Evolutionary conservation across 2,888 invertebrate species (phyloP).

Genomic region (Aleiodes testaceus): DNA sequence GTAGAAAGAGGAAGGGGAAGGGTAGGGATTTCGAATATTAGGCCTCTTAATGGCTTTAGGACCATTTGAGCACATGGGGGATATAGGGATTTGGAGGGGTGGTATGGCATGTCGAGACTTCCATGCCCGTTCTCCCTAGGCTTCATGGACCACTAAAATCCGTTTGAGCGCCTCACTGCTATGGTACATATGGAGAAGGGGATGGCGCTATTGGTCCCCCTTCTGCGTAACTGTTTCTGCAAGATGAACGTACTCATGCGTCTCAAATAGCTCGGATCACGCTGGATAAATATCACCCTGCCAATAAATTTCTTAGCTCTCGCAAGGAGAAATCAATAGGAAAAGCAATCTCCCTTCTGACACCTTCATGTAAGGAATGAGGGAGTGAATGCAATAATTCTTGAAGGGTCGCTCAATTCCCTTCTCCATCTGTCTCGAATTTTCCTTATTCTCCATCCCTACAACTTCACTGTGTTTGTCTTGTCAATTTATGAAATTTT

Average conservation of each 20-base stretch:
- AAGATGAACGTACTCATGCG: slow-evolving; percentile 34
- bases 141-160: slow-evolving; percentile 37
- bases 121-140: slow-evolving; percentile 16
- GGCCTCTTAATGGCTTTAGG: slow-evolving; percentile 51
- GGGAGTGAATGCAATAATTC: slow-evolving; percentile 8
- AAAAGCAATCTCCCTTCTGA: slow-evolving; percentile 19
- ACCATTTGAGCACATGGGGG: slow-evolving; percentile 49
- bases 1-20: slow-evolving; percentile 33
- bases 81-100: slow-evolving; percentile 19
- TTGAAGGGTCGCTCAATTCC: neutral
- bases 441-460: no score
- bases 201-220: neutral
- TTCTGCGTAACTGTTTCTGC: slow-evolving; percentile 7
- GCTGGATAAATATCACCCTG: slow-evolving; percentile 38
- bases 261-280: slow-evolving; percentile 34
- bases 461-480: no score
- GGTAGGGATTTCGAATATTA: slow-evolving; percentile 48
- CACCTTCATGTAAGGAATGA: neutral
- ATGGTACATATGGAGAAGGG: slow-evolving; percentile 27
- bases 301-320: slow-evolving; percentile 37
- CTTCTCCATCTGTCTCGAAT: no score
- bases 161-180: neutral
- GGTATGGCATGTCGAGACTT: slow-evolving; percentile 36
- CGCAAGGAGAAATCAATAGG: slow-evolving; percentile 33
- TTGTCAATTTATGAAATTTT: no score